Evolutionary conservation across 2,888 invertebrate genomes (phyloP).

Genomic region (Cheilosia grossa): DNA sequence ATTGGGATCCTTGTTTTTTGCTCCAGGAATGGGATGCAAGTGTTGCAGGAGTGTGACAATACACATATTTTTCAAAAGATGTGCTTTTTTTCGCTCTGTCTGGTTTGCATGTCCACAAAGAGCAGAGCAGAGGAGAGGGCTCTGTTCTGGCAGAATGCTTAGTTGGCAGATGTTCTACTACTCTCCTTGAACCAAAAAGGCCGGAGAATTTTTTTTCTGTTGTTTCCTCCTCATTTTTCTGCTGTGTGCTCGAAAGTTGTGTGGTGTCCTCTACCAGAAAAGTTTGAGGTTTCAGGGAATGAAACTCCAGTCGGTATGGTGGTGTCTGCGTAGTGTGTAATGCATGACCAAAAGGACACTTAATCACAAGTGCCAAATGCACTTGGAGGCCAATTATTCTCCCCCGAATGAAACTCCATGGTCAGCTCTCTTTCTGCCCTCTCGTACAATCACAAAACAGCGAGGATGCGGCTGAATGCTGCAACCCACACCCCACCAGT

Average conservation of each 20-base stretch:
- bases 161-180: conserved; percentile 60
- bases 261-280: conserved; percentile 62
- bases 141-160: conserved; percentile 22
- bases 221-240: conserved; percentile 33
- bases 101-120: conserved; percentile 70
- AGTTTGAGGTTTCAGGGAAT: conserved; percentile 70
- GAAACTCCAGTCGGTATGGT: conserved; percentile 29
- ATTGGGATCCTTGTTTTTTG: conserved; percentile 6
- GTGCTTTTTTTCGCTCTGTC: conserved; percentile 41
- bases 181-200: conserved; percentile 30
- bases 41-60: conserved; percentile 64
- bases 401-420: conserved; percentile 44
- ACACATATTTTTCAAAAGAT: conserved; percentile 52
- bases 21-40: conserved; percentile 40
- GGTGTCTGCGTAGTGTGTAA: conserved; percentile 69
- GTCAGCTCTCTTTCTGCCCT: conserved; percentile 32
- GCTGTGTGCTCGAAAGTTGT: conserved; percentile 39
- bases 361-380: conserved; percentile 75
- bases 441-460: conserved; percentile 19
- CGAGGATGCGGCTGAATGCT: conserved; percentile 53
- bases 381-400: conserved; percentile 75
- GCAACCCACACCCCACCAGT: conserved; percentile 1
- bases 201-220: conserved; percentile 50
- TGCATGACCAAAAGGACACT: conserved; percentile 73
- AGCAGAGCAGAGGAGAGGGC: neutral